A percentile compares a stretch with the other conserved stretches of the same genome.
Evolutionary conservation across 2,888 invertebrate genomes (phyloP).

Genomic region (Spodoptera littoralis): DNA sequence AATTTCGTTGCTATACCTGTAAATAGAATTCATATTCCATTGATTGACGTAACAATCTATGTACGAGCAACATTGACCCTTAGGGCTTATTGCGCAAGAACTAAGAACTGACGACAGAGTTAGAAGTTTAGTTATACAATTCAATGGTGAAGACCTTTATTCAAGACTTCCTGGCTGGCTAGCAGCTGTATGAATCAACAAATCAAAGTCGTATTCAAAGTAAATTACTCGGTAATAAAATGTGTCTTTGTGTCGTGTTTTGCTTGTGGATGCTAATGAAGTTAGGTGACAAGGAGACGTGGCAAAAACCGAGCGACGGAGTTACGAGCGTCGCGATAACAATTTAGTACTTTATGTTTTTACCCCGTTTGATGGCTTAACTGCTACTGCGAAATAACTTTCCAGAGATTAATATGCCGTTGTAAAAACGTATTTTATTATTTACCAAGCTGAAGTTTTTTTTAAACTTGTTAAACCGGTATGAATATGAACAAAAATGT

Average conservation of each 20-base stretch:
- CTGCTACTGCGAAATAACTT: constrained; percentile 26
- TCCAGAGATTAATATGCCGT: constrained; percentile 12
- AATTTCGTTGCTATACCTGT: too few relatives aligned
- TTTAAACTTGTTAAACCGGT: too few relatives aligned
- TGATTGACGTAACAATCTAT: too few relatives aligned
- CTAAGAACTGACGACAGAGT: too few relatives aligned
- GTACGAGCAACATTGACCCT: too few relatives aligned
- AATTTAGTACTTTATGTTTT: constrained; percentile 43
- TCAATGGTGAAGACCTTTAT: background rate
- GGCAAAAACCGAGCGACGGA: constrained; percentile 35
- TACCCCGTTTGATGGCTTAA: constrained; percentile 14
- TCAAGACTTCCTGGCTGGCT: background rate
- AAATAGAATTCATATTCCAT: too few relatives aligned
- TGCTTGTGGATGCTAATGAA: constrained; percentile 28
- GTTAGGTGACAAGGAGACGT: constrained; percentile 36
- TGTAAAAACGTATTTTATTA: constrained; percentile 3
- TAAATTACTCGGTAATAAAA: constrained; percentile 28
- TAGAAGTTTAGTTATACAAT: too few relatives aligned
- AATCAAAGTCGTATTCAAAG: constrained; percentile 16
- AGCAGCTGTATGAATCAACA: constrained; percentile 1
- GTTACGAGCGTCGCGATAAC: constrained; percentile 29
- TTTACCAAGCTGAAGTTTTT: too few relatives aligned
- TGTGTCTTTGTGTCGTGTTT: constrained; percentile 17
- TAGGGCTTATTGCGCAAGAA: too few relatives aligned
- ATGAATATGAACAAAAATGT: too few relatives aligned